Base-by-base conservation (phyloP, 35 echinoderm and acorn worm genomes). In the Apostichopus japonicus region DNA sequence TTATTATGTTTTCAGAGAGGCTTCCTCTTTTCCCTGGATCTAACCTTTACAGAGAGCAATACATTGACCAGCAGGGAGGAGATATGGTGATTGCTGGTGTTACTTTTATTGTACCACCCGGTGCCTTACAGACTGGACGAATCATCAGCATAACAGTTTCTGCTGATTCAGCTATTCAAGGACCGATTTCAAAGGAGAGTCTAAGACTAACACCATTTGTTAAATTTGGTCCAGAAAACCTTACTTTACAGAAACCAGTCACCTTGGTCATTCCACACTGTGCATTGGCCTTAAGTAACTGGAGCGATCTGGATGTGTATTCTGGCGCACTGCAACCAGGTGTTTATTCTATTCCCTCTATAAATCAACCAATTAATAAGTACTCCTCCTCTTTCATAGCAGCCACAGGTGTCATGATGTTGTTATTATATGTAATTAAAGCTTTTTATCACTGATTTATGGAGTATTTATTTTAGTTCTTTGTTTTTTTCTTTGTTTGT, bases 211-310 rank as follows among this genome's bases (percentile, higher is more conserved):
- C 79, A 10, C 79, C 79, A 15, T n/a, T 83, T 17, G 55, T 83
- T 5, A 54, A 83, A 83, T 83, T 53, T 25, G 79, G 79, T 6
- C 79, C 24, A 25, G 52, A 54, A 5, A 56, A 56, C 27, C 79
- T 83, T 53, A 13, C 21, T 14, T 5, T 83, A 5, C 11, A 83
- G 1, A 54, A 83, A 21, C 27, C 33, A 19, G 13, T 83, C 55
- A 13, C 21, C 79, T 8, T 83, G 51, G 56, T 53, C 4, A 83
- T 83, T 54, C 79, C 79, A 56, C 79, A 83, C 55, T 83, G 79
- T 83, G 79, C 44, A 15, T 15, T 83, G 10, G 22, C 21, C 8
- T 19, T n/a, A 14, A 3, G 6, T 75, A 75, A 75, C 17, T 19
- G n/a, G n/a, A n/a, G n/a, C 6, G 17, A 23, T 7, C 17, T n/a